Base-by-base conservation (phyloP, 2,113 vertebrate species). In the Phylloscopus trochilus region DNA sequence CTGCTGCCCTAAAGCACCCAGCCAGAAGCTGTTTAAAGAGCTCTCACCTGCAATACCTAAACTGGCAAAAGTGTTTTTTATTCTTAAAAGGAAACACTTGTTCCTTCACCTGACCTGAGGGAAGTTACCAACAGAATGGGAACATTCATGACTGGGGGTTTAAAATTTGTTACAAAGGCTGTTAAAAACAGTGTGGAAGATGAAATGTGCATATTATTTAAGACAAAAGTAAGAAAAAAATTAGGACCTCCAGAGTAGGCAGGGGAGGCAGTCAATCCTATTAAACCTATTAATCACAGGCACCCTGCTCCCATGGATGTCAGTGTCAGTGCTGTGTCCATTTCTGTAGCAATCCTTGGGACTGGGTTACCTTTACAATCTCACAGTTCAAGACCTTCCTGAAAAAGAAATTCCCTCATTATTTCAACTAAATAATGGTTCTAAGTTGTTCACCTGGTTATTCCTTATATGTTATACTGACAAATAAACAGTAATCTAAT, bases 141-240 rank as follows among this genome's bases (percentile, higher is more conserved):
- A 66, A 10, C 6, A n/a, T 1, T 58, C 7, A 28, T 0, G 3
- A 27, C 28, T 14, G 37, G 20, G 21, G 62, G 13, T 18, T 37
- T 56, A 30, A 35, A 30, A 41, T 49, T 9, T n/a, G 3, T 46
- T 74, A 46, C 1, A 4, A 67, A 77, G 30, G 10, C 8, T 56
- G 13, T 18, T 77, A 47, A 60, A 77, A 87, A 35, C 7, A 30
- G 3, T 1, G 5, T 39, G 20, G 13, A 88, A 62, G 31, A 75
- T n/a, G 11, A 60, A 39, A 56, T 13, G 14, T 52, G 23, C 4
- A 23, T 24, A 9, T 35, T 73, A 44, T 64, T 69, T 27, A 47
- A 27, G 28, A 56, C 4, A 80, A 75, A 86, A 69, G 8, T 19
- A 55, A 59, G 21, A 26, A 78, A 70, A 70, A 76, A 77, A 33